Conservation (phyloP, 2,797 vertebrate genomes). For the Pagetopsis macropterus region DNA sequence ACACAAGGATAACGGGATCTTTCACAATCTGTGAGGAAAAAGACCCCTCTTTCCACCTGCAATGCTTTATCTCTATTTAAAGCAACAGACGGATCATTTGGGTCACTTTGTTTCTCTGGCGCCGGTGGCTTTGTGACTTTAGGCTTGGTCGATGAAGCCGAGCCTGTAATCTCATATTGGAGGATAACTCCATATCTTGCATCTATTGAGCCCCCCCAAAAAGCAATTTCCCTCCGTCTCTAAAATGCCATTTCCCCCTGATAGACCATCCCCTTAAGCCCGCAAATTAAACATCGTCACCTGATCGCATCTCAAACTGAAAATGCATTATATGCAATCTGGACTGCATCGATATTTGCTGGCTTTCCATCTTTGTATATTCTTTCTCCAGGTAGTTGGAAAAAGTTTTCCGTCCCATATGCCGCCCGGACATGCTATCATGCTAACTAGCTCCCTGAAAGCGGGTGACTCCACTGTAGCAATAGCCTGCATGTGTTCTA, state of each 20-base stretch:
- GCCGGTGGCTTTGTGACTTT: background rate
- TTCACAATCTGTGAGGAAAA: constrained; percentile 8
- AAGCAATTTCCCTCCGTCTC: constrained; percentile 55
- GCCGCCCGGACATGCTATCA: too few species aligned
- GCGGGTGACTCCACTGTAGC: too few species aligned
- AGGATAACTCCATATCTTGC: constrained; percentile 53
- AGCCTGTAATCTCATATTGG: constrained; percentile 63
- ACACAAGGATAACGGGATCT: background rate
- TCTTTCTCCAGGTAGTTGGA: too few species aligned
- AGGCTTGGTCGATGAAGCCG: constrained; percentile 44
- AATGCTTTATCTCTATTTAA: background rate
- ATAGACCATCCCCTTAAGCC: constrained; percentile 47
- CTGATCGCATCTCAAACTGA: constrained; percentile 29
- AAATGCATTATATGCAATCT: too few species aligned
- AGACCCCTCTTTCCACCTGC: background rate
- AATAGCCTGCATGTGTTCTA: too few species aligned
- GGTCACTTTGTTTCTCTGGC: constrained; percentile 29
- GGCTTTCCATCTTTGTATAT: too few species aligned
- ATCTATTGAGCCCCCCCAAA: constrained; percentile 38
- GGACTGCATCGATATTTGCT: too few species aligned
- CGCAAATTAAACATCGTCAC: constrained; percentile 49
- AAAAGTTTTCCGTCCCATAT: too few species aligned
- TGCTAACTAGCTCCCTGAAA: too few species aligned
- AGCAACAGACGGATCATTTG: constrained; percentile 8
- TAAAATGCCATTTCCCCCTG: constrained; percentile 47